Conservation (phyloP, 2,888 invertebrate genomes). For the Adineta ricciae region DNA sequence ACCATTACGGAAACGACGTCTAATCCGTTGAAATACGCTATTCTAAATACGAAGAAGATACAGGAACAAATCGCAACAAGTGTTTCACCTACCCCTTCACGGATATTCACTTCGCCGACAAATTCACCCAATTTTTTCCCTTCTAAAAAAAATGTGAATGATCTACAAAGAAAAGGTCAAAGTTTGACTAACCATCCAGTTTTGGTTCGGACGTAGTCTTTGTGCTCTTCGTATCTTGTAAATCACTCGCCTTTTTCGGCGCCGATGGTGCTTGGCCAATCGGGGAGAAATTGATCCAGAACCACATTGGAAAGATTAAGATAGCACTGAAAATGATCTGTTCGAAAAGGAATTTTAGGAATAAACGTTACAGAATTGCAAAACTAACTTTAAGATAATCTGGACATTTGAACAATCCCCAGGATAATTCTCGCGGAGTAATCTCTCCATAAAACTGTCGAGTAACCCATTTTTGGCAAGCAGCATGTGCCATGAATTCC, state of each 20-base stretch:
- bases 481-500: conserved; percentile 52
- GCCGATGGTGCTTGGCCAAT: background rate
- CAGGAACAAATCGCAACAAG: background rate
- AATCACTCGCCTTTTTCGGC: background rate
- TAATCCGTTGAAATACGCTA: background rate
- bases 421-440: conserved; percentile 44
- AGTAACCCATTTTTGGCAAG: conserved; percentile 53
- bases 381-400: conserved; percentile 47
- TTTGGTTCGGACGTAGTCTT: background rate
- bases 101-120: background rate
- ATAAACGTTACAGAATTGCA: background rate
- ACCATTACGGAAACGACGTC: background rate
- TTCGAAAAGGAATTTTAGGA: conserved; percentile 25
- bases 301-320: conserved; percentile 49
- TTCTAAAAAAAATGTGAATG: background rate
- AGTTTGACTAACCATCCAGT: background rate
- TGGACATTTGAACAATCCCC: conserved; percentile 43
- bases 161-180: background rate
- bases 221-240: background rate
- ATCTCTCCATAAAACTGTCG: conserved; percentile 49
- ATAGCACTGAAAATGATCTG: conserved; percentile 43
- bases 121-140: background rate
- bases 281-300: conserved; percentile 31
- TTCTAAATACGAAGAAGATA: background rate
- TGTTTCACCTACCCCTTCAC: background rate